Evolutionary conservation across 2,113 vertebrate genomes (phyloP), one percentile per base, ranked within the genome.

Genomic region (Podarcis muralis): DNA sequence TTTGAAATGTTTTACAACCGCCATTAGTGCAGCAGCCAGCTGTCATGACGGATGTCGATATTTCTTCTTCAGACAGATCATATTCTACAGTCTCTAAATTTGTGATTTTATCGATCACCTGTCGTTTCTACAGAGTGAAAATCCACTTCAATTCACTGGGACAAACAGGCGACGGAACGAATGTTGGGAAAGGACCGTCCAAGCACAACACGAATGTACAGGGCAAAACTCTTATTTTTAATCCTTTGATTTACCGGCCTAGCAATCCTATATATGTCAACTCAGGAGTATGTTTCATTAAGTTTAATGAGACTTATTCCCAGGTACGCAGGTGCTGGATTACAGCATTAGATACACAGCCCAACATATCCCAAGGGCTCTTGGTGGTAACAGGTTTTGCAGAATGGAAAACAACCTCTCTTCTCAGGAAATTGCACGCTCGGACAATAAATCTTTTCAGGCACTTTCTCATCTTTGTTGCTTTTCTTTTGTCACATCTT

Each of bases 41-140:
- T 94, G 90, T 92, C 87, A 90, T 83, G 66, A 43, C 27, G 74
- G 9, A 88, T 88, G 85, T 87, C 93, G 78, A 76, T 85, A 87
- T 76, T 84, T 77, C 22, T 85, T 27, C 74, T 89, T 87, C 84
- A 69, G 87, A 90, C 79, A 80, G 77, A 93, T 90, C 77, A 25
- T 72, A 87, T 86, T 91, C 81, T 9, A 69, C 80, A 57, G 86
- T 93, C 85, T 66, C 80, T 0, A 0, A 85, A 84, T 93, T 89
- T 94, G 81, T 83, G 75, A 77, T 77, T 94, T 92, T 84, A 95
- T 95, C 92, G 90, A 94, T 95, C 81, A 85, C 83, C 87, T 94
- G 92, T 92, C 89, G 88, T 88, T 92, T 91, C 48, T 27, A 68
- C 11, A 2, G 93, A 93, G 65, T 22, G 91, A 91, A 96, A 91